Percentiles rank a stretch among this genome's conserved stretches.
Evolutionary conservation across 2,797 vertebrate genomes (phyloP).

Genomic region (Xyrichtys novacula): DNA sequence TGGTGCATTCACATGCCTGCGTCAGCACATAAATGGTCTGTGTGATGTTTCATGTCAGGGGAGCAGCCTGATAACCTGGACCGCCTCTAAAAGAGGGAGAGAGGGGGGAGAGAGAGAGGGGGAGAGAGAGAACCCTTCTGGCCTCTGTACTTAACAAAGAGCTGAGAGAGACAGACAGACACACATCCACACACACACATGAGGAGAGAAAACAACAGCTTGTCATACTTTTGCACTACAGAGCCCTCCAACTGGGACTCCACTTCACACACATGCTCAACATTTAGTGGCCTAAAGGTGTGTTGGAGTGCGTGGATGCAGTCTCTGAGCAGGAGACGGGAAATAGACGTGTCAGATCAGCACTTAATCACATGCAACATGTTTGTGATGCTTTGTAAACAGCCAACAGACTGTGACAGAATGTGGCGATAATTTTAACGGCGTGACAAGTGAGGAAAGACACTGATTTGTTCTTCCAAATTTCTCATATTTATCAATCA

Average conservation of each 20-base stretch:
- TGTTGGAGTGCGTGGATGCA: constrained; percentile 44
- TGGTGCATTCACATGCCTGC: constrained; percentile 59
- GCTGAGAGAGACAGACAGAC: constrained; percentile 31
- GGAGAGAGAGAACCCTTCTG: constrained; percentile 51
- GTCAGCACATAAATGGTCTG: constrained; percentile 72
- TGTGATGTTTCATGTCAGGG: constrained; percentile 76
- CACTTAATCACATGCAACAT: constrained; percentile 36
- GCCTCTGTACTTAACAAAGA: constrained; percentile 55
- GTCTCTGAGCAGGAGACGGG: constrained; percentile 9
- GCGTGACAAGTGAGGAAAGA: not conserved
- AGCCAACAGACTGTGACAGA: not conserved
- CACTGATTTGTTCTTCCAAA: not conserved
- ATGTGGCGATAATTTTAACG: not conserved
- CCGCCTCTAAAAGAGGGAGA: constrained; percentile 43
- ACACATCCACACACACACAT: constrained; percentile 37
- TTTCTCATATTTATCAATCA: not conserved
- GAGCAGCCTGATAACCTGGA: constrained; percentile 69
- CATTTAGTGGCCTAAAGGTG: constrained; percentile 65
- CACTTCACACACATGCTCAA: constrained; percentile 60
- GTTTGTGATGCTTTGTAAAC: constrained; percentile 3
- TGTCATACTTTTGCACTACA: constrained; percentile 54
- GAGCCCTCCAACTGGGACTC: constrained; percentile 50
- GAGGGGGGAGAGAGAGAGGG: too few species aligned
- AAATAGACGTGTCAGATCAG: constrained; percentile 39
- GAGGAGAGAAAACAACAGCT: constrained; percentile 55